phyloP scores from a whole-genome alignment of 2,888 invertebrate species.

The Anodontia alba region DNA sequence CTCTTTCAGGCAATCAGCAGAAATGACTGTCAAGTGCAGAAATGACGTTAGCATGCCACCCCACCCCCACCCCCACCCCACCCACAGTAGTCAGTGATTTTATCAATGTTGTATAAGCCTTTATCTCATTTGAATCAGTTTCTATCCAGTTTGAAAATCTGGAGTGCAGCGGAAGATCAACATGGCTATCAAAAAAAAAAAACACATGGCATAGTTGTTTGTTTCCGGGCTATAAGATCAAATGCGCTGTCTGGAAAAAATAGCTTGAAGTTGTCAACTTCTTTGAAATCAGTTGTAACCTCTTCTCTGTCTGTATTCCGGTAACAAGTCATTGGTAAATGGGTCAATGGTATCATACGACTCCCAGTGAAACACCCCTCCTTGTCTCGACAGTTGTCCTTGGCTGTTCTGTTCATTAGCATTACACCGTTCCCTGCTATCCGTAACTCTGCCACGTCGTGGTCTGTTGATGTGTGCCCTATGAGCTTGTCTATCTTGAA shows the following conservation, averaged over 20 bases:
- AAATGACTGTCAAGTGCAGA: no score
- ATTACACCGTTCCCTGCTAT: no score
- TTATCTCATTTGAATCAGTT: slow-evolving; percentile 19
- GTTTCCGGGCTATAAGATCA: slow-evolving; percentile 33
- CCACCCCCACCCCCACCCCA: no score
- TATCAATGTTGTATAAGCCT: slow-evolving; percentile 27
- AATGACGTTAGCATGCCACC: slow-evolving; percentile 21
- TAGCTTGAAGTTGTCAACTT: slow-evolving; percentile 33
- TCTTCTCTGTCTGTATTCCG: neutral
- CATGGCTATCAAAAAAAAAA: slow-evolving; percentile 15
- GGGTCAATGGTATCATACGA: slow-evolving; percentile 16
- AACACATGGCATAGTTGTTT: slow-evolving; percentile 33
- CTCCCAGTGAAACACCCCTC: slow-evolving; percentile 7
- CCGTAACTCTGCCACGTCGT: no score
- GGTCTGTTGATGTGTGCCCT: no score
- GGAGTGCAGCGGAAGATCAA: neutral
- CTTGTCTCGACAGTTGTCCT: no score
- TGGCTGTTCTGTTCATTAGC: no score
- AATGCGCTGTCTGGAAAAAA: slow-evolving; percentile 37
- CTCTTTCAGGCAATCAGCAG: slow-evolving; percentile 12
- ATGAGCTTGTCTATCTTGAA: no score
- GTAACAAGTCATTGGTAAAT: slow-evolving; percentile 7
- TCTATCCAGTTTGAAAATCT: slow-evolving; percentile 21
- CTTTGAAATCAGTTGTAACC: slow-evolving; percentile 23
- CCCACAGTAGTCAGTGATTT: slow-evolving; percentile 31